Percentiles rank a stretch among this genome's conserved stretches.
Evolutionary conservation across 1,140 invertebrate species (phyloP).

Genomic region (Rhopalosiphum maidis): DNA sequence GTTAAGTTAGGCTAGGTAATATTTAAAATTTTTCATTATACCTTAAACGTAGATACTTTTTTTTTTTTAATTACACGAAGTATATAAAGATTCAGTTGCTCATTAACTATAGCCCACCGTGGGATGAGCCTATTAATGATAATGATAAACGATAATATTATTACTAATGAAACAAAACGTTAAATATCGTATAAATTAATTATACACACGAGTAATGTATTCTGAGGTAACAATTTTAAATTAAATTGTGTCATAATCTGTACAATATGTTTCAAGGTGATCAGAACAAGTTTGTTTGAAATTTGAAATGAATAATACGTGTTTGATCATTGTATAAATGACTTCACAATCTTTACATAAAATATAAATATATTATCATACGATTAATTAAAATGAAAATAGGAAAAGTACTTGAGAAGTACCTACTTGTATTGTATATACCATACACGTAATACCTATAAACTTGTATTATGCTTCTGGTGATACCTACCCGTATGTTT

Average conservation of each 20-base stretch:
- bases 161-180: not conserved
- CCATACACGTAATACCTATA: too few relatives aligned
- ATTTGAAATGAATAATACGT: not conserved
- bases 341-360: not conserved
- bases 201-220: not conserved
- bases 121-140: not conserved
- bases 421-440: not conserved
- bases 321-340: not conserved
- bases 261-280: not conserved
- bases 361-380: not conserved
- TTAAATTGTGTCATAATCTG: not conserved
- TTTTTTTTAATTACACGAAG: too few relatives aligned
- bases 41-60: not conserved
- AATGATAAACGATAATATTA: not conserved
- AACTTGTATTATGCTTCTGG: not conserved
- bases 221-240: conserved; percentile 2
- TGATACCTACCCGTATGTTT: not conserved
- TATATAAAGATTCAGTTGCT: not conserved
- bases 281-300: not conserved
- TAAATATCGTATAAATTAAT: not conserved
- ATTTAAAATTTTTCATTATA: not conserved
- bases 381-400: not conserved
- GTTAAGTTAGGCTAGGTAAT: too few relatives aligned
- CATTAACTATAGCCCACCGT: not conserved
- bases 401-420: not conserved